A percentile compares a stretch with the other conserved stretches of the same genome.
phyloP scores from a whole-genome alignment of 2,113 vertebrate species.

The Bostrychus sinensis region DNA sequence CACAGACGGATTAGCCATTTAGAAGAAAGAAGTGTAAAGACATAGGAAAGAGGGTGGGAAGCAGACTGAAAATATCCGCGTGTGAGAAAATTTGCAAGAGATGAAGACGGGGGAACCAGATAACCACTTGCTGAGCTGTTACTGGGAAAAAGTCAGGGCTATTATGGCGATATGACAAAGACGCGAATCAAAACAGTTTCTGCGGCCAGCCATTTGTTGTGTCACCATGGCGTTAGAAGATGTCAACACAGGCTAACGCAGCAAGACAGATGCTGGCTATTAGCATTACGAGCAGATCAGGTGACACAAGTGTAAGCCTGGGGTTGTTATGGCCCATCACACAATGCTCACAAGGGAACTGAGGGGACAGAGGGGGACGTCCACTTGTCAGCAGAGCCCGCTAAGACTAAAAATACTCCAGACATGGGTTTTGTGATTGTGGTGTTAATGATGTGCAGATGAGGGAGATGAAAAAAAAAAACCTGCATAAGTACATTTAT shows the following conservation, averaged over 20 bases:
- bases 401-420: conserved; percentile 35
- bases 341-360: conserved; percentile 40
- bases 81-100: conserved; percentile 28
- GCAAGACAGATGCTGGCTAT: conserved; percentile 66
- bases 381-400: conserved; percentile 34
- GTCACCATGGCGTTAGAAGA: conserved; percentile 71
- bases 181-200: conserved; percentile 33
- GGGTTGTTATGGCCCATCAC: conserved; percentile 31
- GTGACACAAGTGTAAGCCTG: conserved; percentile 49
- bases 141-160: conserved; percentile 26
- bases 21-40: conserved; percentile 36
- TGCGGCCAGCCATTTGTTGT: conserved; percentile 60
- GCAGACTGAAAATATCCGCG: conserved; percentile 30
- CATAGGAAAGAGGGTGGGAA: neutral
- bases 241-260: conserved; percentile 66
- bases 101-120: conserved; percentile 3
- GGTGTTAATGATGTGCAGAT: conserved; percentile 15
- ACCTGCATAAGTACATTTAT: no score
- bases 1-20: conserved; percentile 49
- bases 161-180: conserved; percentile 13
- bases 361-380: conserved; percentile 12
- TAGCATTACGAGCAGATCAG: conserved; percentile 55
- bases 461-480: conserved; percentile 17
- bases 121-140: conserved; percentile 1
- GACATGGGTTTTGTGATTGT: neutral